Conservation (phyloP, 2,113 vertebrate species). For the Pseudonaja textilis region DNA sequence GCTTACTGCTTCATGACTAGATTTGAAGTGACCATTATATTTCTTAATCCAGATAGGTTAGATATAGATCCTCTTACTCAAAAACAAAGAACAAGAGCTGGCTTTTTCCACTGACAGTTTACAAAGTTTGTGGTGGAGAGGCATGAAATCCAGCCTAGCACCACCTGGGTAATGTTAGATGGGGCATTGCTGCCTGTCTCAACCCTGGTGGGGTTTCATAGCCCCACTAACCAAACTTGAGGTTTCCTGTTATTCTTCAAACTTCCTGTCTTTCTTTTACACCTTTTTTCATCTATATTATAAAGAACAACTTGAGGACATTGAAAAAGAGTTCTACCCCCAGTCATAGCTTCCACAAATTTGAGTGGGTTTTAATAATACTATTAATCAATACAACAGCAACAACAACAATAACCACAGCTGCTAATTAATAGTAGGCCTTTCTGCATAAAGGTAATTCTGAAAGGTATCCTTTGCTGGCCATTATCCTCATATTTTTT, state of each 20-base stretch:
- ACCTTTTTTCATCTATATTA: neutral
- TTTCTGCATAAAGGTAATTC: neutral
- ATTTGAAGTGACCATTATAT: neutral
- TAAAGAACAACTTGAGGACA: neutral
- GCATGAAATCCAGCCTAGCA: neutral
- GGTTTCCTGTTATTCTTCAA: slow-evolving; percentile 31
- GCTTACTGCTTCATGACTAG: neutral
- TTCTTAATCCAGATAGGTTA: neutral
- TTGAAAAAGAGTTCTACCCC: neutral
- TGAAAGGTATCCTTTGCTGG: neutral
- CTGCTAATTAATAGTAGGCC: neutral
- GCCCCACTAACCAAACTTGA: slow-evolving; percentile 12
- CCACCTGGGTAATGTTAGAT: slow-evolving; percentile 3
- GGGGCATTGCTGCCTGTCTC: neutral
- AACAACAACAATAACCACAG: neutral
- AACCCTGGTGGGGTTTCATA: slow-evolving; percentile 11
- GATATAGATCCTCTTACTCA: neutral
- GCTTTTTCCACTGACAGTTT: neutral
- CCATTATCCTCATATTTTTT: neutral
- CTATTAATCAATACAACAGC: neutral
- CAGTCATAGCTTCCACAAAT: neutral
- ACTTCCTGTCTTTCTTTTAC: slow-evolving; percentile 21
- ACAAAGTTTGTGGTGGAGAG: slow-evolving; percentile 13
- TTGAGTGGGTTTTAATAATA: neutral
- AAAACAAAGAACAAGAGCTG: neutral